phyloP scores from a whole-genome alignment of 2,797 vertebrate species.

The Capromys pilorides region DNA sequence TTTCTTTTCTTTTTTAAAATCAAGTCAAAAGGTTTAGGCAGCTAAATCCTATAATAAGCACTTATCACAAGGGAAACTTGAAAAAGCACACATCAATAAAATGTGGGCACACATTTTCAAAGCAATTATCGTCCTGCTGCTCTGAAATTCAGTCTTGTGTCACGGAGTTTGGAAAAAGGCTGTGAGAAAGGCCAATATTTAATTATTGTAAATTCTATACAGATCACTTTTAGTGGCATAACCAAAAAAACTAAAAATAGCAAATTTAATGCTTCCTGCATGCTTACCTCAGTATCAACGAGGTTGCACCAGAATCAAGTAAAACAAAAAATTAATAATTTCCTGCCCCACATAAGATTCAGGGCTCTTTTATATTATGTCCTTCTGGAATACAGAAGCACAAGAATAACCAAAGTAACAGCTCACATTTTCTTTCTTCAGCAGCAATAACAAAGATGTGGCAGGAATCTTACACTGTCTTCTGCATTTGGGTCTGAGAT shows the following conservation, averaged over 20 bases:
- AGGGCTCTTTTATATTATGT: neutral
- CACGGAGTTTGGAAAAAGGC: neutral
- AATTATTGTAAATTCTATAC: neutral
- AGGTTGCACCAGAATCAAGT: neutral
- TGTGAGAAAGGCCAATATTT: neutral
- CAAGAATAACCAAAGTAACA: constrained; percentile 19
- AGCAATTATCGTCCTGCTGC: neutral
- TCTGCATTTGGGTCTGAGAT: neutral
- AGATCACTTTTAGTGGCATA: neutral
- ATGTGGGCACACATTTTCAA: neutral
- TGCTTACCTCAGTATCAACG: constrained; percentile 39
- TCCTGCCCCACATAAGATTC: neutral
- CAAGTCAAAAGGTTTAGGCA: constrained; percentile 14
- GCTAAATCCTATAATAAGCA: constrained; percentile 52
- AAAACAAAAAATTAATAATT: constrained; percentile 35
- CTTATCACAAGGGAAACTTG: neutral
- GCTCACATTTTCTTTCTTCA: neutral
- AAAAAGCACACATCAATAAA: constrained; percentile 26
- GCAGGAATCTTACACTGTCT: neutral
- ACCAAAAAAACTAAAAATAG: neutral
- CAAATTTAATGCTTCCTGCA: neutral
- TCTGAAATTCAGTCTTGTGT: neutral
- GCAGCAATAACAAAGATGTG: neutral
- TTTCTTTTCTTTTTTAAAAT: constrained; percentile 40
- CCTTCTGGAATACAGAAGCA: neutral